phyloP scores from a whole-genome alignment of 2,113 vertebrate genomes.

The Prionailurus viverrinus region DNA sequence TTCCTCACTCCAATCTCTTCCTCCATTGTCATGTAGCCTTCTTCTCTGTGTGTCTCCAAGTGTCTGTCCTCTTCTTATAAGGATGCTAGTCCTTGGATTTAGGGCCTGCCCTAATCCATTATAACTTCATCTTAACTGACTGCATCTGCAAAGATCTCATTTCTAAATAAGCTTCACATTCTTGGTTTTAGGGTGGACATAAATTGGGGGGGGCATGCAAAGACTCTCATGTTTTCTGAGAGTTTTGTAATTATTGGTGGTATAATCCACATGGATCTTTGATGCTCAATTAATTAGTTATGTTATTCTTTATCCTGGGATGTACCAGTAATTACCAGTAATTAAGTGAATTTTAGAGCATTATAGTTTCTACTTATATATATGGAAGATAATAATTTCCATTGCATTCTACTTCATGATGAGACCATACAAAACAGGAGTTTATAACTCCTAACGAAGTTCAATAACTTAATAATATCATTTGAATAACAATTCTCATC shows the following conservation, averaged over 20 bases:
- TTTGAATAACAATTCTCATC: not conserved
- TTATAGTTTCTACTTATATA: not conserved
- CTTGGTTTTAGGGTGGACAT: not conserved
- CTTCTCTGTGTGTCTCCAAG: not conserved
- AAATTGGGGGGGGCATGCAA: not conserved
- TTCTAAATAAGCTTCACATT: not conserved
- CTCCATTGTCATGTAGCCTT: not conserved
- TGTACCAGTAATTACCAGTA: not conserved
- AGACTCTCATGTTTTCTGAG: not conserved
- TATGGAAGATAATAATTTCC: not conserved
- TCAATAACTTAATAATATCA: not conserved
- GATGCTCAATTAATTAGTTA: not conserved
- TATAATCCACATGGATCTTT: not conserved
- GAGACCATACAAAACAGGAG: not conserved
- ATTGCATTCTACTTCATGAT: not conserved
- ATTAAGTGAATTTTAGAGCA: not conserved
- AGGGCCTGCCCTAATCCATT: fast-evolving
- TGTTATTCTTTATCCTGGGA: not conserved
- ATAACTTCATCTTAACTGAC: not conserved
- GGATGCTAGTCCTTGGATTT: not conserved
- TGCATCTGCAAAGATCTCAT: not conserved
- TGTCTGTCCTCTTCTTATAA: not conserved
- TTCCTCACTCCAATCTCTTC: not conserved
- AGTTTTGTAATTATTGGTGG: not conserved
- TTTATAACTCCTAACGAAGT: not conserved